Evolutionary conservation across 2,797 vertebrate genomes (phyloP), one percentile per base, ranked within the genome.

Genomic region (Loris lydekkerianus): DNA sequence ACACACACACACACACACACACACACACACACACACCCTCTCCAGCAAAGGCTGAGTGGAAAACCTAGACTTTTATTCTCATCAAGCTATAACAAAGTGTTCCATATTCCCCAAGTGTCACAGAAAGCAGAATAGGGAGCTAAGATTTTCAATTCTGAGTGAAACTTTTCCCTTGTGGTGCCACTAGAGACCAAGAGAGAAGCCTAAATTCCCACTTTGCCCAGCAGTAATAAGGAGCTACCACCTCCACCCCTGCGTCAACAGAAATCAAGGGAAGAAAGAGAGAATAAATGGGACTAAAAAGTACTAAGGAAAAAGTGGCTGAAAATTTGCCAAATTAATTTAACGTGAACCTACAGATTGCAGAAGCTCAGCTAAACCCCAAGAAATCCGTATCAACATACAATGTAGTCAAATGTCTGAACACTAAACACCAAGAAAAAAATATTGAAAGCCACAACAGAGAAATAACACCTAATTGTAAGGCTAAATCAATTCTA

Each of bases 391-490:
- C 34, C 6, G 58, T 23, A 73, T 31, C 34, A 89, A 86, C 40
- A 80, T 65, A 37, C 60, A 87, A 70, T 17, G 67, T 31, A 72
- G 17, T 86, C 25, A 94, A 96, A 92, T 14, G 86, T 85, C 17
- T 49, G 31, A 92, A 92, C 40, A 75, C 29, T 46, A 93, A 95
- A 60, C 37, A 86, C 34, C 10, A 94, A 96, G 63, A 27, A 80
- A 70, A 84, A 73, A 60, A 29, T 31, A 20, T 75, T 76, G 53
- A 87, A 89, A 93, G 40, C 3, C 58, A 86, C 46, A 90, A 56
- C 10, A 81, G n/a, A 86, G n/a, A 90, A 85, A 61, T 76, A 20
- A 29, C 14, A 14, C 18, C 56, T 65, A 67, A 18, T 11, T 65
- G 18, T 67, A 73, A 11, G 1, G n/a, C 29, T 70, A 91, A 49